Percentiles rank a stretch among this genome's conserved stretches.
These are phyloP conservation scores for Valencia hispanica DNA, from an alignment of 2,797 vertebrate species.

Conservation along the genomic window DNA sequence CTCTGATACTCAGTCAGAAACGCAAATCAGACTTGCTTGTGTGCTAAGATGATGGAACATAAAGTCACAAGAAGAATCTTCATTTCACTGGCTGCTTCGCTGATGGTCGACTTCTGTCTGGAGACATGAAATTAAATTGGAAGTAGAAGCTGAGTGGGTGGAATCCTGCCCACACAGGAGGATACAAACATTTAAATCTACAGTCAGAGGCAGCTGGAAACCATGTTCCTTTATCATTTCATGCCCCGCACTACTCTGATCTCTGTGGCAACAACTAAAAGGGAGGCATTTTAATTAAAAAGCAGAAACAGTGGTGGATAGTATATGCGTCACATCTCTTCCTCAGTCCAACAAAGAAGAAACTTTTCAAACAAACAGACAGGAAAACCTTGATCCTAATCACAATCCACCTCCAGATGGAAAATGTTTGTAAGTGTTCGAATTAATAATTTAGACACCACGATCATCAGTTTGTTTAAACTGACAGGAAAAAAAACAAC, in stretches of 20 bases:
- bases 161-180: slow-evolving; percentile 47
- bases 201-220: slow-evolving; percentile 54
- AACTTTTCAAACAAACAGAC: slow-evolving; percentile 35
- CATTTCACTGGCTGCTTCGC: slow-evolving; percentile 51
- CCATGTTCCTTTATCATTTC: slow-evolving; percentile 22
- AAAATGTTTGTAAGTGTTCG: neutral
- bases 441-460: neutral
- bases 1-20: slow-evolving; percentile 21
- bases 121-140: slow-evolving; percentile 52
- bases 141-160: slow-evolving; percentile 46
- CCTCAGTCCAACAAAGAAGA: slow-evolving; percentile 26
- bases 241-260: slow-evolving; percentile 27
- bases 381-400: slow-evolving; percentile 13
- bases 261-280: slow-evolving; percentile 51
- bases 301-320: slow-evolving; percentile 18
- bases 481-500: neutral
- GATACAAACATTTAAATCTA: slow-evolving; percentile 60
- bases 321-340: slow-evolving; percentile 25
- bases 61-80: slow-evolving; percentile 45
- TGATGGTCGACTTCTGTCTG: slow-evolving; percentile 40
- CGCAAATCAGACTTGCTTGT: slow-evolving; percentile 27
- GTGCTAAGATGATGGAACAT: slow-evolving; percentile 32
- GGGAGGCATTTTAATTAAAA: slow-evolving; percentile 40
- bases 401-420: neutral
- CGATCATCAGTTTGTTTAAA: neutral